Conservation (phyloP, 2,888 invertebrate species). For the Antitype chi region DNA sequence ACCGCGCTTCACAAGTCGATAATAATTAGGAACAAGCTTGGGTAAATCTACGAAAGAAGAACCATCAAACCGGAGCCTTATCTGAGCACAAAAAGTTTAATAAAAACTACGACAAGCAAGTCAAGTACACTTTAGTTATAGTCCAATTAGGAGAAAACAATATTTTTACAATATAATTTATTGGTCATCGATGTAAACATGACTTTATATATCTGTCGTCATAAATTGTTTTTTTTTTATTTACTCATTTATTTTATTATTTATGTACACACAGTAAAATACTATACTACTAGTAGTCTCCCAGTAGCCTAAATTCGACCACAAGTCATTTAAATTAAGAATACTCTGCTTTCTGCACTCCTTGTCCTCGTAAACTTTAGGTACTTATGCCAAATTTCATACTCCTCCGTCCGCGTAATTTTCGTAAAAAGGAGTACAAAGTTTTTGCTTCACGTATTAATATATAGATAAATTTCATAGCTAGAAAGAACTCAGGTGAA, state of each 20-base stretch:
- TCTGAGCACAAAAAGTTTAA: constrained; percentile 5
- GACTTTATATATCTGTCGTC: neutral
- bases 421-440: too few relatives aligned
- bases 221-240: neutral
- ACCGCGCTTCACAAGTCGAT: constrained; percentile 7
- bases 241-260: too few relatives aligned
- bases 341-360: too few relatives aligned
- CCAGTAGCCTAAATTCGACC: too few relatives aligned
- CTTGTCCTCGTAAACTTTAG: too few relatives aligned
- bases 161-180: constrained; percentile 24
- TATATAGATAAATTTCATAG: neutral
- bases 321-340: too few relatives aligned
- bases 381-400: too few relatives aligned
- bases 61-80: neutral
- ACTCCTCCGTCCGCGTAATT: too few relatives aligned
- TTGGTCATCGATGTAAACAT: neutral
- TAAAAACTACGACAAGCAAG: constrained; percentile 18
- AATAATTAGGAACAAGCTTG: constrained; percentile 8
- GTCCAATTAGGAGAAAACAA: constrained; percentile 23
- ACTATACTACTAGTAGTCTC: too few relatives aligned
- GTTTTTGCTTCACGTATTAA: too few relatives aligned
- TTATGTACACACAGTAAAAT: too few relatives aligned
- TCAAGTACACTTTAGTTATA: neutral
- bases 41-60: constrained; percentile 5
- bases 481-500: neutral